A percentile compares a stretch with the other conserved stretches of the same genome.
Evolutionary conservation across 2,113 vertebrate species (phyloP).

Genomic region (Bos indicus): DNA sequence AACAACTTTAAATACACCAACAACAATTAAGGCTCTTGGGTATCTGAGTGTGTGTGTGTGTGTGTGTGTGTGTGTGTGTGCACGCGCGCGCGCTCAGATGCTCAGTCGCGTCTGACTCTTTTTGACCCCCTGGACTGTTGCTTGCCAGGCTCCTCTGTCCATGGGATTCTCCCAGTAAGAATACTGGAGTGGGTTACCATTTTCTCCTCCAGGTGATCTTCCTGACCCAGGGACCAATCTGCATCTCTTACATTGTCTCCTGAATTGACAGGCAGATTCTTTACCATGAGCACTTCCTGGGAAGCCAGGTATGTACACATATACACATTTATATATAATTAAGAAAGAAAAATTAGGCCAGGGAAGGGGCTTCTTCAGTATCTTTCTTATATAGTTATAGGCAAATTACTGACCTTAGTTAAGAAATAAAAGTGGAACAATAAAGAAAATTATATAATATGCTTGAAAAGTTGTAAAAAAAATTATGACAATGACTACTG

Average conservation of each 20-base stretch:
- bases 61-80: too few relatives aligned
- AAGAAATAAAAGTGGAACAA: slow-evolving; percentile 5
- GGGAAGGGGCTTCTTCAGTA: not conserved
- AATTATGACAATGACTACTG: not conserved
- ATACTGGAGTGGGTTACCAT: not conserved
- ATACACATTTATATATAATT: not conserved
- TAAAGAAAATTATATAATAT: not conserved
- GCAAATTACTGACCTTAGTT: not conserved
- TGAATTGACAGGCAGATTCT: not conserved
- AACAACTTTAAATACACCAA: not conserved
- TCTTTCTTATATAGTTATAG: not conserved
- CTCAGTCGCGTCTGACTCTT: not conserved
- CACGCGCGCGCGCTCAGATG: not conserved
- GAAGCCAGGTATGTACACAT: not conserved
- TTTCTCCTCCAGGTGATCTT: not conserved
- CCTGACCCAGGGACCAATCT: not conserved
- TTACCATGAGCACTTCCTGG: not conserved
- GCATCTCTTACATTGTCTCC: not conserved
- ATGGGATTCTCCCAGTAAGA: not conserved
- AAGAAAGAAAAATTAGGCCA: not conserved
- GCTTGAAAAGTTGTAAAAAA: not conserved
- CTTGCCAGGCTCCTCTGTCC: not conserved
- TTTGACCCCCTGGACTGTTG: not conserved
- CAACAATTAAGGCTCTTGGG: not conserved
- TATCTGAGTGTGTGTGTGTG: not conserved